Evolutionary conservation across 2,888 invertebrate genomes (phyloP).

Genomic region (Drosophila putrida): DNA sequence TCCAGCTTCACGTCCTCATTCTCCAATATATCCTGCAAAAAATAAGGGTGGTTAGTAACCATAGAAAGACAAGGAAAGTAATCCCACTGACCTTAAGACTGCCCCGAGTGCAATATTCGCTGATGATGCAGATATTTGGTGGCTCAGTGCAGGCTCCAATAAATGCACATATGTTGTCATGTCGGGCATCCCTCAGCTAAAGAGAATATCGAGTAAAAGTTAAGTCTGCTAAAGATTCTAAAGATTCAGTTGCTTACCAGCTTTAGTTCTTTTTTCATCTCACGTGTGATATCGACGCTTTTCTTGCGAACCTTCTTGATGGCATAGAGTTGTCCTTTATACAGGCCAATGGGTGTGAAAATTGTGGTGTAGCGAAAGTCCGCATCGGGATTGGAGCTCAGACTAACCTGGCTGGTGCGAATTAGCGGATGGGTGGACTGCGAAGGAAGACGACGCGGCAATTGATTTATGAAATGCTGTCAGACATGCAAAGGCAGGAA

Average conservation of each 20-base stretch:
- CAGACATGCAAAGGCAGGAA: constrained; percentile 43
- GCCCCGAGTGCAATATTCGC: constrained; percentile 95
- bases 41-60: constrained; percentile 13
- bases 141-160: constrained; percentile 97
- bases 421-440: constrained; percentile 88
- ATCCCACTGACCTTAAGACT: constrained; percentile 91
- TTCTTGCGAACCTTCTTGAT: constrained; percentile 94
- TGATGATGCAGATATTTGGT: constrained; percentile 95
- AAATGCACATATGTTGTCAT: constrained; percentile 96
- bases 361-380: constrained; percentile 96
- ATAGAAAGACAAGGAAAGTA: background rate
- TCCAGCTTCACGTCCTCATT: constrained; percentile 98
- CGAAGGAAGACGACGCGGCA: constrained; percentile 57
- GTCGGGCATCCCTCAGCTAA: constrained; percentile 95
- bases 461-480: constrained; percentile 55
- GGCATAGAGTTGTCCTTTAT: constrained; percentile 94
- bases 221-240: background rate
- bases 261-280: constrained; percentile 97
- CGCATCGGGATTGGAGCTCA: constrained; percentile 96
- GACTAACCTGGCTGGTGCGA: constrained; percentile 94
- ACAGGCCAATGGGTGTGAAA: constrained; percentile 95
- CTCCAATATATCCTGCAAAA: constrained; percentile 93
- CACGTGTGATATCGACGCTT: constrained; percentile 94
- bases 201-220: background rate
- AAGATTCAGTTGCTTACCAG: constrained; percentile 87